Percentiles rank a stretch among this genome's conserved stretches.
These are phyloP conservation scores for Cephus pulcher DNA, from an alignment of 2,888 invertebrate genomes.

Conservation along the genomic window DNA sequence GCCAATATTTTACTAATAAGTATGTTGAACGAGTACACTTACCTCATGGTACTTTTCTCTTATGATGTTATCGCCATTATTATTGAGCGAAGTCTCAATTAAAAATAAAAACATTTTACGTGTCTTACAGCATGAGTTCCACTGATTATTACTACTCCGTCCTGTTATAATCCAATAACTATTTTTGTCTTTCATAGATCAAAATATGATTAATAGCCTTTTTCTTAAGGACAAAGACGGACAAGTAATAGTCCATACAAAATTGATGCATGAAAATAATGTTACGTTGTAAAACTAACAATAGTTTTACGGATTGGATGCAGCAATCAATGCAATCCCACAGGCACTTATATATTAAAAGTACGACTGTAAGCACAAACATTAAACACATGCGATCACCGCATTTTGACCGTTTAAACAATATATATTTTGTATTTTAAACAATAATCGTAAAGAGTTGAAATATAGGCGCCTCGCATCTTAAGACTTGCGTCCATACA, in stretches of 20 bases:
- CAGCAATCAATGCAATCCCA: not conserved
- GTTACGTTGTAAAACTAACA: not conserved
- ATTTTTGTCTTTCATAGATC: not conserved
- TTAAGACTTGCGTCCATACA: not conserved
- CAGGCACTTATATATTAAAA: not conserved
- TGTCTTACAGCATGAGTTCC: not conserved
- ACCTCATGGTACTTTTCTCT: not conserved
- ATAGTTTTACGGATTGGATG: not conserved
- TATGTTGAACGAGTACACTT: not conserved
- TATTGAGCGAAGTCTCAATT: not conserved
- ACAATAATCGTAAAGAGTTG: not conserved
- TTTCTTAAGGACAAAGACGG: not conserved
- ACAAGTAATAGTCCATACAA: not conserved
- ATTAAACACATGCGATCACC: not conserved
- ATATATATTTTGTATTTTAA: not conserved
- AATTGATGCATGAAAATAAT: not conserved
- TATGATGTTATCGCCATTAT: not conserved
- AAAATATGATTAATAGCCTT: not conserved
- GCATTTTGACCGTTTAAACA: not conserved
- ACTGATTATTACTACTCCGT: not conserved
- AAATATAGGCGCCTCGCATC: not conserved
- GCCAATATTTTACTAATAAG: conserved; percentile 3
- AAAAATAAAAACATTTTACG: not conserved
- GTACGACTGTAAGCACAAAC: not conserved
- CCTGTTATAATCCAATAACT: not conserved